Percentiles rank a stretch among this genome's conserved stretches.
Evolutionary conservation across 1,140 invertebrate species (phyloP).

Genomic region (Sarcophaga peregrina): DNA sequence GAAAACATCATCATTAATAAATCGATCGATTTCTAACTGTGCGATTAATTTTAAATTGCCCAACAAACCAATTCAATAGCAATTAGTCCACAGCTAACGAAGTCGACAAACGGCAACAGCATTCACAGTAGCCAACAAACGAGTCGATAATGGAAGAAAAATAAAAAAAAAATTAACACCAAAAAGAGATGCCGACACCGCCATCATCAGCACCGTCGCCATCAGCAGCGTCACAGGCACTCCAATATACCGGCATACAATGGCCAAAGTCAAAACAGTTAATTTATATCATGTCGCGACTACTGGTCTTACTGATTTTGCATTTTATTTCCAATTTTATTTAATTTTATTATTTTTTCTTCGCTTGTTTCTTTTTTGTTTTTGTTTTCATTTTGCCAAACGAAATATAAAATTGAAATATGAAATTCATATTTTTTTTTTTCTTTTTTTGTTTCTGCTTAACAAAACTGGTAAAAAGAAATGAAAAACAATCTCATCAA

Average conservation of each 20-base stretch:
- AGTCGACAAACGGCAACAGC: background rate
- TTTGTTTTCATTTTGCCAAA: no score
- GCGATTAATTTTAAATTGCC: background rate
- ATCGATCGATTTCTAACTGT: constrained; percentile 21
- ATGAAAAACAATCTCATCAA: constrained; percentile 3
- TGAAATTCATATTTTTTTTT: background rate
- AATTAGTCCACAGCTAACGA: constrained; percentile 21
- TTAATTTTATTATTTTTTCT: no score
- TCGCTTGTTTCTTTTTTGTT: no score
- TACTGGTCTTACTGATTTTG: constrained; percentile 67
- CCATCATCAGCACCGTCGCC: background rate
- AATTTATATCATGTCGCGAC: constrained; percentile 67
- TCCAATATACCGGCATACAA: constrained; percentile 42
- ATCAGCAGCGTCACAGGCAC: background rate
- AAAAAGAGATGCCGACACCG: constrained; percentile 6
- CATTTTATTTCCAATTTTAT: constrained; percentile 55
- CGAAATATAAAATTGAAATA: background rate
- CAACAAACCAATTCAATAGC: constrained; percentile 17
- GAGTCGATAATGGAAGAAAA: no score
- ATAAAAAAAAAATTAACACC: background rate
- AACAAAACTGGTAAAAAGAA: background rate
- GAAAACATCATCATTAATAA: background rate
- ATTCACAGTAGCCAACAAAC: background rate
- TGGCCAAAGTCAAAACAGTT: constrained; percentile 67
- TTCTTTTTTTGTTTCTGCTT: background rate